These are phyloP conservation scores for Formica aserva DNA, from an alignment of 2,888 invertebrate genomes.

Conservation along the genomic window DNA sequence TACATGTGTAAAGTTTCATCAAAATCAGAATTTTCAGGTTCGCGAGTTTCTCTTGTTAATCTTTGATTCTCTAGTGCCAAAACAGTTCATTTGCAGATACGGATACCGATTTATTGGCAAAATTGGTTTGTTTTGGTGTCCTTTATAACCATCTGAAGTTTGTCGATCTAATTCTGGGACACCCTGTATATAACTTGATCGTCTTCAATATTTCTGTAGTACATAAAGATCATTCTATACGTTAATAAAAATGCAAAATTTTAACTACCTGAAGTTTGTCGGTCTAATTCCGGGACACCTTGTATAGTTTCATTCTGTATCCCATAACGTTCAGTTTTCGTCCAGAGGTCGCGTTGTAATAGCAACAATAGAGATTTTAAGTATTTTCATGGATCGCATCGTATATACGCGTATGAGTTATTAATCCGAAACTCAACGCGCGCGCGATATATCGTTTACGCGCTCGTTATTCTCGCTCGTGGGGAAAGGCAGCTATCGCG, in stretches of 20 bases:
- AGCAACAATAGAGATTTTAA: constrained; percentile 6
- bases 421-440: constrained; percentile 30
- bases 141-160: no score
- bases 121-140: no score
- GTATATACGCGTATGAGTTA: constrained; percentile 18
- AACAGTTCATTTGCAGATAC: no score
- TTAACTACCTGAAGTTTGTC: no score
- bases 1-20: no score
- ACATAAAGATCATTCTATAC: neutral
- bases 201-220: neutral
- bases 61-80: no score
- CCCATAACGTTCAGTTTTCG: neutral
- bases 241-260: neutral
- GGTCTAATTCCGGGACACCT: no score
- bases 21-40: no score
- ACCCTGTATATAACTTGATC: neutral
- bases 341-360: neutral
- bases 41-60: no score
- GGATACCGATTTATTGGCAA: no score
- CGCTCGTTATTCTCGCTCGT: constrained; percentile 47
- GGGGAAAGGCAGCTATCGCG: constrained; percentile 34
- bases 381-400: neutral
- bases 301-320: neutral
- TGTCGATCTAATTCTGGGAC: no score
- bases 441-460: constrained; percentile 48